phyloP scores from a whole-genome alignment of 2,888 invertebrate species.

The Eupithecia subumbrata region DNA sequence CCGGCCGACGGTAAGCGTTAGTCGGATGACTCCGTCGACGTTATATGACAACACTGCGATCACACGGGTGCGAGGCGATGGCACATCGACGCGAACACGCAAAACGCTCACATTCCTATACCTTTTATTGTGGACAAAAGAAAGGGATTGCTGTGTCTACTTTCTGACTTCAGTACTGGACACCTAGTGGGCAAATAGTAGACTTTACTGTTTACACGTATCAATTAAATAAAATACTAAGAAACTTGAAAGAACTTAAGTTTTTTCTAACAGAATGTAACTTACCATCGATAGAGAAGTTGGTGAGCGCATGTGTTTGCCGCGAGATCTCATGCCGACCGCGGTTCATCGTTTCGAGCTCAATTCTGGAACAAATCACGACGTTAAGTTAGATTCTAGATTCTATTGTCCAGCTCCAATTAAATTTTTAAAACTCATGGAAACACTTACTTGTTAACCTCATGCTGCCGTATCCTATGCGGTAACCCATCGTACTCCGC shows the following conservation, averaged over 20 bases:
- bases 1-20: conserved; percentile 74
- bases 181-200: conserved; percentile 81
- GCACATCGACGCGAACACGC: conserved; percentile 71
- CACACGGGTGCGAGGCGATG: conserved; percentile 42
- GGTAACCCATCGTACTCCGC: conserved; percentile 80
- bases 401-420: background rate
- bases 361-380: conserved; percentile 80
- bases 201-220: conserved; percentile 63
- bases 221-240: conserved; percentile 34
- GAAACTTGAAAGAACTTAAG: background rate
- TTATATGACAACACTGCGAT: conserved; percentile 41
- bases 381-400: background rate
- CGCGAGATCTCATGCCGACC: conserved; percentile 77
- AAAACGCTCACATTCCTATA: conserved; percentile 82
- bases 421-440: background rate
- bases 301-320: conserved; percentile 70
- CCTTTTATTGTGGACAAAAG: conserved; percentile 81
- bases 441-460: conserved; percentile 82
- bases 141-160: conserved; percentile 81
- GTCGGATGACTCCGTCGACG: conserved; percentile 48
- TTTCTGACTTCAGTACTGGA: conserved; percentile 83
- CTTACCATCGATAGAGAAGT: conserved; percentile 79
- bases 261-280: conserved; percentile 24
- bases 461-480: conserved; percentile 86
- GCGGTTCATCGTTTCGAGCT: conserved; percentile 88